A percentile compares a stretch with the other conserved stretches of the same genome.
Conservation (phyloP, 1,140 invertebrate genomes). For the Achroia grisella region DNA sequence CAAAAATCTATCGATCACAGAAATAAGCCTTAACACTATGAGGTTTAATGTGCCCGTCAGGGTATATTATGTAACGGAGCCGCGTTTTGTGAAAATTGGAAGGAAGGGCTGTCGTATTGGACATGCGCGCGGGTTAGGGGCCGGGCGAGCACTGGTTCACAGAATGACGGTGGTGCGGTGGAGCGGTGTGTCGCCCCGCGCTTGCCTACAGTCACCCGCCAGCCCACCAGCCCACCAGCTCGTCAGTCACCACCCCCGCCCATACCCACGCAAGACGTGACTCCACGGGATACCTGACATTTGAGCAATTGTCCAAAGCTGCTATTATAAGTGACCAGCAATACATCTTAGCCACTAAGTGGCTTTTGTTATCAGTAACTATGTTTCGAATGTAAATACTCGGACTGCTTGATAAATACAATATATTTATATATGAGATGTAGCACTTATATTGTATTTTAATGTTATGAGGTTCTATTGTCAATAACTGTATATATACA, state of each 20-base stretch:
- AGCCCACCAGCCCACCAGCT: constrained; percentile 8
- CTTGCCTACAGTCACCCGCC: constrained; percentile 9
- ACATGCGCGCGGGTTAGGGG: constrained; percentile 62
- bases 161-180: constrained; percentile 16
- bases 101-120: constrained; percentile 34
- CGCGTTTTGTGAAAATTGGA: constrained; percentile 45
- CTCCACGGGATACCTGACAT: constrained; percentile 5
- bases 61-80: constrained; percentile 60
- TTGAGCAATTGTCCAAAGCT: constrained; percentile 2
- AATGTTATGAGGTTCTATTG: no score
- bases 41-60: constrained; percentile 40
- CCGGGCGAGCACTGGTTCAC: constrained; percentile 62
- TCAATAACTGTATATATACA: no score
- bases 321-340: neutral
- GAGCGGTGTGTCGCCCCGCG: constrained; percentile 7
- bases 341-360: no score
- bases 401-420: no score
- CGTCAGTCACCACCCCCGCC: constrained; percentile 17
- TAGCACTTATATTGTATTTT: no score
- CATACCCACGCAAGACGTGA: constrained; percentile 11
- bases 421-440: no score
- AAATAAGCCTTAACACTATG: constrained; percentile 67
- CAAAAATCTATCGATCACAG: constrained; percentile 68
- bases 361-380: no score
- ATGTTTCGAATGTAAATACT: no score